Base-by-base conservation (phyloP, 2,797 vertebrate species). In the Heliangelus exortis region DNA sequence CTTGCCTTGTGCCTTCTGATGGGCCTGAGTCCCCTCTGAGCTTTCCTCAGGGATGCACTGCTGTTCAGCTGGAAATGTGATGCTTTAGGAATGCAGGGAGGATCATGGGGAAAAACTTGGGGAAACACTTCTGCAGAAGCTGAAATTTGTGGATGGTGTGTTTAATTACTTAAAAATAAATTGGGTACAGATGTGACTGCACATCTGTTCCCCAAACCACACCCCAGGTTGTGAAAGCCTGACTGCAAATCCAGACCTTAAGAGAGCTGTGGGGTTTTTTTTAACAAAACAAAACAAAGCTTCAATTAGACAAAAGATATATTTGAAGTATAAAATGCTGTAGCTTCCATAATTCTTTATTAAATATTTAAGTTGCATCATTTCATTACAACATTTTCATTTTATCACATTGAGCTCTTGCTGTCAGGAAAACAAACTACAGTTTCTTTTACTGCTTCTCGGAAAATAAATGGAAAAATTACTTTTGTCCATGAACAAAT, bases 291-390 rank as follows among this genome's bases (percentile, higher is more conserved):
- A 71, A 84, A 39, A 48, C 33, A 58, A 61, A 76, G 61, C 84
- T 95, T n/a, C 48, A 81, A 90, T 80, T 86, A 93, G 92, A 95
- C 75, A 86, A 78, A 68, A 51, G 83, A 73, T 53, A 73, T 88
- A 95, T 81, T 66, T 88, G 75, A 88, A 95, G 78, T 94, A 93
- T 95, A 94, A 97, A 96, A 96, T 57, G 68, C 72, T 94, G 88
- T 93, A 93, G 74, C 91, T 96, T 97, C 97, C 80, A 81, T 94
- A 94, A 95, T 93, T 95, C 92, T 97, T 98, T 98, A 97, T 97
- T 97, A 97, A 97, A 96, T 96, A 94, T 97, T 94, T 31, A 98
- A 94, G 94, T 96, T 87, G 96, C 71, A 97, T 96, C 74, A 95
- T 89, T 94, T 95, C 88, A 95, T 97, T 97, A 97, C 97, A 98